Percentiles rank a stretch among this genome's conserved stretches.
These are phyloP conservation scores for Thamnophis elegans DNA, from an alignment of 2,797 vertebrate species.

Conservation along the genomic window DNA sequence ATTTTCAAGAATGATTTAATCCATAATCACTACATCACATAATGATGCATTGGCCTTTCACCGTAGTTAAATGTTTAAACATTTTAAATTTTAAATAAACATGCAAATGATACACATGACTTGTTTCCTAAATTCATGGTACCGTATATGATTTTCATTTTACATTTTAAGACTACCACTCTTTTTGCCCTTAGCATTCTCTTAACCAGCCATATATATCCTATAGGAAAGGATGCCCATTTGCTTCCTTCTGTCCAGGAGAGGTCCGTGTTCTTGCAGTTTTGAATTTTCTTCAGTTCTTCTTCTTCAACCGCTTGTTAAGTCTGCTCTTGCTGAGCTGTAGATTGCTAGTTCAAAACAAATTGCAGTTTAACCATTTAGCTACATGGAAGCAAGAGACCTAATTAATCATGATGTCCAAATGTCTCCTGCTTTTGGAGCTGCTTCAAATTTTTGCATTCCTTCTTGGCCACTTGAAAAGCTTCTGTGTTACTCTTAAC, in stretches of 20 bases:
- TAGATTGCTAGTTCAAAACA: not conserved
- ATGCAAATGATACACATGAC: not conserved
- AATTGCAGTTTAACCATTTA: not conserved
- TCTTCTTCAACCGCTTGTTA: not conserved
- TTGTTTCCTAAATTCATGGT: not conserved
- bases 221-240: not conserved
- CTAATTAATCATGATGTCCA: constrained; percentile 27
- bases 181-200: not conserved
- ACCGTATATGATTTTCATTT: not conserved
- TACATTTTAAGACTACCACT: not conserved
- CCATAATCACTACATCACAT: not conserved
- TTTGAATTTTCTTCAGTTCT: not conserved
- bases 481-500: constrained; percentile 25
- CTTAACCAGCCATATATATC: not conserved
- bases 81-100: not conserved
- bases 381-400: constrained; percentile 9
- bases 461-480: constrained; percentile 35
- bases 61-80: not conserved
- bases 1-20: not conserved
- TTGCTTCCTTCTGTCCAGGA: not conserved
- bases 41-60: not conserved
- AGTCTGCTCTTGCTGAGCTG: not conserved
- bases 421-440: constrained; percentile 8
- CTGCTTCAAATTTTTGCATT: constrained; percentile 20
- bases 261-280: not conserved